Conservation (phyloP, 2,888 invertebrate species). For the Tipula helvola region DNA sequence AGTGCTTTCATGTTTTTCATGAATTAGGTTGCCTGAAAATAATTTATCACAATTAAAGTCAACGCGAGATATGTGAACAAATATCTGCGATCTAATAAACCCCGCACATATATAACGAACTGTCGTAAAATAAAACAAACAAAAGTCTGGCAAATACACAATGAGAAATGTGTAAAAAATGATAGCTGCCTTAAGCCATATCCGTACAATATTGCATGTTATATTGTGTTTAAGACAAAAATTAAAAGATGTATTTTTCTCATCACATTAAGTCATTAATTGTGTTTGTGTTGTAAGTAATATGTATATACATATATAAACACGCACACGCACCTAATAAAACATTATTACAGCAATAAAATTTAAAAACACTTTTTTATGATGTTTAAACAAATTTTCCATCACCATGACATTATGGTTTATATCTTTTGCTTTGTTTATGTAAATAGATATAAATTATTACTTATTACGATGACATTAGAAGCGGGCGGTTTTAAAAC, state of each 20-base stretch:
- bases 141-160: not conserved
- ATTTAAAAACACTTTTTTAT: not conserved
- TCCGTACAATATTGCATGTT: not conserved
- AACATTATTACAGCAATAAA: too few relatives aligned
- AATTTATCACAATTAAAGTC: not conserved
- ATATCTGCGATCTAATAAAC: not conserved
- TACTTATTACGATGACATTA: not conserved
- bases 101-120: not conserved
- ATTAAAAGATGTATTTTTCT: not conserved
- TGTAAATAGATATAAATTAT: not conserved
- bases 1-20: not conserved
- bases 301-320: not conserved
- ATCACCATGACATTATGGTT: not conserved
- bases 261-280: not conserved
- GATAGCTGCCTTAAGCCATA: not conserved
- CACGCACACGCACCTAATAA: too few relatives aligned
- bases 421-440: not conserved
- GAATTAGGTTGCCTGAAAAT: not conserved
- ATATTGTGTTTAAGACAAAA: not conserved
- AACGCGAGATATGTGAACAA: not conserved
- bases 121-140: not conserved
- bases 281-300: not conserved
- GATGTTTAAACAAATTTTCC: not conserved
- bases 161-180: not conserved
- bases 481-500: not conserved